A percentile compares a stretch with the other conserved stretches of the same genome.
phyloP scores from a whole-genome alignment of 1,140 invertebrate species.

The Tetranychus urticae region DNA sequence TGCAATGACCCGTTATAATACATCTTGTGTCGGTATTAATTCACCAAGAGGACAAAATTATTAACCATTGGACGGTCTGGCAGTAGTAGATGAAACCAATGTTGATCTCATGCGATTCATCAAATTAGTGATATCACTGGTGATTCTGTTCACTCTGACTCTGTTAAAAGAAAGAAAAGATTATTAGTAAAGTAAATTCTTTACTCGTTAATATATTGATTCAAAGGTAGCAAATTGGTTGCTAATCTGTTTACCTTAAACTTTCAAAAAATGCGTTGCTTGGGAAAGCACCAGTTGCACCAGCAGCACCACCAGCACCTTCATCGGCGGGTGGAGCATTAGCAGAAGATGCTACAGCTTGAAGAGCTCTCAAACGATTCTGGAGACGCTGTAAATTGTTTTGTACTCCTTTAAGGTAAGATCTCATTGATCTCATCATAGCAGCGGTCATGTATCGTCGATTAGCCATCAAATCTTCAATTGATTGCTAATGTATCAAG shows the following conservation, averaged over 20 bases:
- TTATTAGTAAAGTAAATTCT: background rate
- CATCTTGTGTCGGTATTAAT: no score
- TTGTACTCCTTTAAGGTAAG: background rate
- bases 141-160: background rate
- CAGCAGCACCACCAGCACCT: background rate
- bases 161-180: background rate
- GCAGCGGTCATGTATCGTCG: slow-evolving; percentile 1
- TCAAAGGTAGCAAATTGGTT: no score
- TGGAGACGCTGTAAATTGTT: slow-evolving; percentile 1
- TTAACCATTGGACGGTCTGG: no score
- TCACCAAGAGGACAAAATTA: no score
- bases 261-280: background rate
- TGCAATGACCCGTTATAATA: no score
- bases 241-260: background rate
- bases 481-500: background rate
- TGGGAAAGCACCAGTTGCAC: background rate
- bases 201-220: background rate
- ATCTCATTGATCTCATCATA: background rate
- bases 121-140: background rate
- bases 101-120: background rate
- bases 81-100: background rate
- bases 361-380: background rate
- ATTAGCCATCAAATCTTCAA: background rate
- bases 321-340: background rate
- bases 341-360: background rate